phyloP scores from a whole-genome alignment of 2,888 invertebrate species.

The Dexiosoma caninum region DNA sequence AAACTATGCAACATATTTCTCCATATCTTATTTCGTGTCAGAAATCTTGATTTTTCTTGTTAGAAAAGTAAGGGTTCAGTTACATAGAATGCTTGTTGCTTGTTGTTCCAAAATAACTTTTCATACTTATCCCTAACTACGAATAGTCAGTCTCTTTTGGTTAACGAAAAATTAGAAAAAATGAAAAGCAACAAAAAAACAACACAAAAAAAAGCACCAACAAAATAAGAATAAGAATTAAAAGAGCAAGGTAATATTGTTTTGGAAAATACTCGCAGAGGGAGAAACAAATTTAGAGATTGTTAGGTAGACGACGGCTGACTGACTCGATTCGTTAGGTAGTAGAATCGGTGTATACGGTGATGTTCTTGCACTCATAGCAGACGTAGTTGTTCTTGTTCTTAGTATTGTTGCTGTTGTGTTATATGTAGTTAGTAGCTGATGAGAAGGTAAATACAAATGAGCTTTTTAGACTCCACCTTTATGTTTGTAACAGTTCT shows the following conservation, averaged over 20 bases:
- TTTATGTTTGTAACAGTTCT: slow-evolving; percentile 61
- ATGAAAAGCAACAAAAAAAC: background rate
- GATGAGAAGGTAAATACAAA: slow-evolving; percentile 71
- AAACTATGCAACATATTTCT: too few species aligned
- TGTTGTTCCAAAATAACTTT: too few species aligned
- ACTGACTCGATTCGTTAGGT: slow-evolving; percentile 38
- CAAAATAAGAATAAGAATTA: slow-evolving; percentile 16
- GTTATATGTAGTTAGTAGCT: slow-evolving; percentile 11
- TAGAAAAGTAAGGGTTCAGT: too few species aligned
- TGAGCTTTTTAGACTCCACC: slow-evolving; percentile 73
- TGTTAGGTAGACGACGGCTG: slow-evolving; percentile 37
- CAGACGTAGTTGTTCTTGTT: slow-evolving; percentile 22
- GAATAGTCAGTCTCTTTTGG: slow-evolving; percentile 24
- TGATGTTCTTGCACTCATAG: slow-evolving; percentile 23
- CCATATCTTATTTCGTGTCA: too few species aligned
- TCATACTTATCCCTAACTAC: background rate
- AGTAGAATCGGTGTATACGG: slow-evolving; percentile 35
- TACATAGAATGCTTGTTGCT: too few species aligned
- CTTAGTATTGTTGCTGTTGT: too few species aligned
- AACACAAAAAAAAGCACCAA: background rate
- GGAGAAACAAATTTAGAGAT: slow-evolving; percentile 24
- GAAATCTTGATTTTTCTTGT: too few species aligned
- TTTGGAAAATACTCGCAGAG: slow-evolving; percentile 16
- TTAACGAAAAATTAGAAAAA: slow-evolving; percentile 15
- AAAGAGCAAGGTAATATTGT: slow-evolving; percentile 39